Percentiles rank a stretch among this genome's conserved stretches.
These are phyloP conservation scores for Macrophya annulata DNA, from an alignment of 2,888 invertebrate genomes.

Conservation along the genomic window DNA sequence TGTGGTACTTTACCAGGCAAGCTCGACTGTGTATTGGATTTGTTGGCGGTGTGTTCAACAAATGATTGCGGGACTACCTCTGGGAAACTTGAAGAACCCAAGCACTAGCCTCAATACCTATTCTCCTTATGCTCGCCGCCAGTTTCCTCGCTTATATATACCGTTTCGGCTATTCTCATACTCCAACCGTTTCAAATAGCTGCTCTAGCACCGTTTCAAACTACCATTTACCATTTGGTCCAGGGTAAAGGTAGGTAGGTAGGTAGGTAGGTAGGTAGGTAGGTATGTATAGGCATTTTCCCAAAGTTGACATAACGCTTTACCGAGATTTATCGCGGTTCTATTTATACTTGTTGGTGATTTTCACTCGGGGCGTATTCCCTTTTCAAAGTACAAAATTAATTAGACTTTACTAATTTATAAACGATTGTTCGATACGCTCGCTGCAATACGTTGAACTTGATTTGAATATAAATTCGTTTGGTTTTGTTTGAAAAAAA, in stretches of 20 bases:
- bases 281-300: conserved; percentile 18
- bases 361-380: not conserved
- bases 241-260: not conserved
- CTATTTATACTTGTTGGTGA: not conserved
- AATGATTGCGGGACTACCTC: conserved; percentile 74
- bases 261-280: no score
- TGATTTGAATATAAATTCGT: no score
- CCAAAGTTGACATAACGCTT: conserved; percentile 51
- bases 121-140: not conserved
- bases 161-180: conserved; percentile 37
- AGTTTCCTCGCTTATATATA: conserved; percentile 8
- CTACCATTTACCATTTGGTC: conserved; percentile 48
- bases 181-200: conserved; percentile 24
- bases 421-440: not conserved
- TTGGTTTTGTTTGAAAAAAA: not conserved
- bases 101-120: conserved; percentile 29
- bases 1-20: not conserved
- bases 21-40: conserved; percentile 71
- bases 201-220: conserved; percentile 39
- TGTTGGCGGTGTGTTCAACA: conserved; percentile 77
- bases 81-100: conserved; percentile 71
- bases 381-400: not conserved
- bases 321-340: not conserved
- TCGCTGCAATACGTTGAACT: no score
- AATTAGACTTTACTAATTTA: conserved; percentile 36